Base-by-base conservation (phyloP, 2,888 invertebrate genomes). In the Pediacus dermestoides region DNA sequence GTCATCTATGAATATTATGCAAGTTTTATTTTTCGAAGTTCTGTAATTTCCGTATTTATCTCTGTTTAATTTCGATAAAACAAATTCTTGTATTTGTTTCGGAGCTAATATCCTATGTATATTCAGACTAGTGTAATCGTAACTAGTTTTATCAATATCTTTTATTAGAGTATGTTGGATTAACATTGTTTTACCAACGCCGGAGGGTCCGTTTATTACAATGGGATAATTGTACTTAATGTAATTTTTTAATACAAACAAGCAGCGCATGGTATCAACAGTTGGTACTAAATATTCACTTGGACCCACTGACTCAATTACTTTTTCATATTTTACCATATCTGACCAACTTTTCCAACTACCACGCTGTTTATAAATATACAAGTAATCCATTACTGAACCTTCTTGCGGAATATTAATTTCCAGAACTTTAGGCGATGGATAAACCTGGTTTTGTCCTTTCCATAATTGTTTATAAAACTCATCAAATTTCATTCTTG, bases 1-100 rank as follows among this genome's bases (percentile, higher is more conserved):
- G 58, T 84, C 82, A 55, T 84, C 83, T 12, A 84, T 70, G 55
- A 82, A 81, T 41, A 81, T 74, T 4, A 83, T 63, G 34, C 76
- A 75, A 32, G 70, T 70, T 55, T 77, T 75, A 6, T 74, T 73
- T 43, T 14, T 11, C 11, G 68, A 63, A 3, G 74, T 76, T 0
- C 75, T 75, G 55, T 74, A 82, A n/a, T 72, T 64, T 2, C 76
- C 76, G 45, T 70, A 70, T 38, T 73, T 70, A 12, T 64, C 63
- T 60, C 72, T 76, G 30, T 70, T 68, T 39, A 78, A 60, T 55
- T 73, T 74, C 2, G 70, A 69, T 7, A 77, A 53, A 28, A 78
- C 64, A 15, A 71, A 50, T 30, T 63, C 60, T 64, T 80, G 78
- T 4, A 76, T 70, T 55, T 72, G 72, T 42, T 70, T 70, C 2